Evolutionary conservation across 2,797 vertebrate species (phyloP).

Genomic region (Muscicapa comitata): DNA sequence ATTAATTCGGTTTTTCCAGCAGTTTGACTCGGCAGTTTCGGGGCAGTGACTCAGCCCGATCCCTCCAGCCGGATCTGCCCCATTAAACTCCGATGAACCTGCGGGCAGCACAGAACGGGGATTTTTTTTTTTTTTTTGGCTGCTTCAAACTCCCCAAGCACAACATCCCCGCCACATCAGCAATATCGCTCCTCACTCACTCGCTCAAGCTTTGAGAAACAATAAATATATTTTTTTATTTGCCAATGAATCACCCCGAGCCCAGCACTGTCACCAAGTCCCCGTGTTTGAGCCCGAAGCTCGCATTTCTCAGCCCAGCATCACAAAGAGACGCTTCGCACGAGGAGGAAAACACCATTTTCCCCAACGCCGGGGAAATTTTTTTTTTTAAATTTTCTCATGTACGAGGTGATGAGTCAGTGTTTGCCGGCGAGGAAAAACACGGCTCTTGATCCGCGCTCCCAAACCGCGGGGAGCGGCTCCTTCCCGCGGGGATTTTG

Average conservation of each 20-base stretch:
- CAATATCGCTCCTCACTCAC: neutral
- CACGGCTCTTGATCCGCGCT: too few relatives aligned
- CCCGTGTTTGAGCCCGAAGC: neutral
- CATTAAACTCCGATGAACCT: neutral
- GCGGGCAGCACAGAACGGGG: neutral
- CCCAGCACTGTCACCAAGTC: accelerated
- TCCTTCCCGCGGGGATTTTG: accelerated
- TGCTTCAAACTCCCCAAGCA: neutral
- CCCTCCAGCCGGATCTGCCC: neutral
- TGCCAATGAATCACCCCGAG: neutral
- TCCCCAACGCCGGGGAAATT: accelerated
- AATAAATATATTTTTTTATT: neutral
- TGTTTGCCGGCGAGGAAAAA: neutral
- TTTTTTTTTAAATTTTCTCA: neutral
- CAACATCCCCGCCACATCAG: neutral
- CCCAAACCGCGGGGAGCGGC: neutral
- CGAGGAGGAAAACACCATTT: neutral
- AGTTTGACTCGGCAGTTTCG: neutral
- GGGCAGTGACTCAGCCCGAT: neutral
- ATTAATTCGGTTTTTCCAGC: neutral
- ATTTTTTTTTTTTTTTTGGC: neutral
- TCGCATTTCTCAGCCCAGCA: too few relatives aligned
- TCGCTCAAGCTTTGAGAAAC: accelerated
- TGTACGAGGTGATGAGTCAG: neutral
- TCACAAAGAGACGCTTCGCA: neutral